A percentile compares a stretch with the other conserved stretches of the same genome.
phyloP scores from a whole-genome alignment of 2,113 vertebrate genomes.

The Esox niger region DNA sequence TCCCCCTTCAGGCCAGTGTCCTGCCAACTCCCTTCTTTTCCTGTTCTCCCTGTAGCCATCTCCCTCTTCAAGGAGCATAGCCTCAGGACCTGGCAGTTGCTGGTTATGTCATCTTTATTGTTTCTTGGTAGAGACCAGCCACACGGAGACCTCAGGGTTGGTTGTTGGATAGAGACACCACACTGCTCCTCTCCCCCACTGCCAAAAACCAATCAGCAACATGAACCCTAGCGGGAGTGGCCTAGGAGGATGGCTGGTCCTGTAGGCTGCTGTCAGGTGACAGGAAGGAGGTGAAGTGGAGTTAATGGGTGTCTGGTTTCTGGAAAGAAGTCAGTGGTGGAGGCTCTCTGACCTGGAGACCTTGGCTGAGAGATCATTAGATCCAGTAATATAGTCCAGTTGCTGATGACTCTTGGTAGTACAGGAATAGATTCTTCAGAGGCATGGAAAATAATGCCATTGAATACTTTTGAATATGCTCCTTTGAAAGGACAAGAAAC shows the following conservation, averaged over 20 bases:
- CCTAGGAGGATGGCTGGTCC: conserved; percentile 23
- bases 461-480: no score
- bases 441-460: no score
- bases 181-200: conserved; percentile 27
- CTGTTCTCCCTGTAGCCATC: neutral
- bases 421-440: no score
- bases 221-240: conserved; percentile 16
- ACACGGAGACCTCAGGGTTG: conserved; percentile 6
- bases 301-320: neutral
- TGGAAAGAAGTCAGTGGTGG: no score
- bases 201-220: conserved; percentile 29
- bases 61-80: neutral
- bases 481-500: no score
- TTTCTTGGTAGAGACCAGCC: no score
- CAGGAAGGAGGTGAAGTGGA: neutral
- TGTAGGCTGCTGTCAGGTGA: conserved; percentile 8
- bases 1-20: neutral
- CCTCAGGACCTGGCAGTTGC: conserved; percentile 3
- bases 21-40: neutral
- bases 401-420: no score
- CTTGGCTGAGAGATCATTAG: no score
- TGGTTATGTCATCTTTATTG: conserved; percentile 49
- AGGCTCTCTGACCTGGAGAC: no score
- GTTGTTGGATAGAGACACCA: neutral
- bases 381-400: no score